Evolutionary conservation across 2,113 vertebrate genomes (phyloP).

Genomic region (Prunella fulvescens): DNA sequence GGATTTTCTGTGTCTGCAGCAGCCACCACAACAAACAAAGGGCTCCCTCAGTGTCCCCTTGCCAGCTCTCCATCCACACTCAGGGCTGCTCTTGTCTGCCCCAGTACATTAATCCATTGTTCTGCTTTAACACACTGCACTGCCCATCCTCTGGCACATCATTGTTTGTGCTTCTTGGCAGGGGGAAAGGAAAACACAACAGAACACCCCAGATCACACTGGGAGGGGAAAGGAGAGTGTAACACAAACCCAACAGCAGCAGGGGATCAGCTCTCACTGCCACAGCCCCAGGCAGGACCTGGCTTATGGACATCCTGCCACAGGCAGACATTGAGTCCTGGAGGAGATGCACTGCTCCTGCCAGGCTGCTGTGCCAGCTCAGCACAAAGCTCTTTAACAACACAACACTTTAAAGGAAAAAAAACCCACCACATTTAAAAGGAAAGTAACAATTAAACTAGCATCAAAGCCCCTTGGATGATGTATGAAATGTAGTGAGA

Average conservation of each 20-base stretch:
- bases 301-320: accelerated
- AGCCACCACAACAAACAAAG: neutral
- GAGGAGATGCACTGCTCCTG: neutral
- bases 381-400: neutral
- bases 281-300: neutral
- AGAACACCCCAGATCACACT: neutral
- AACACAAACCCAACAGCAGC: accelerated
- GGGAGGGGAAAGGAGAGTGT: neutral
- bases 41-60: neutral
- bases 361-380: neutral
- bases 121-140: conserved; percentile 21
- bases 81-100: neutral
- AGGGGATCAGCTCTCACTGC: neutral
- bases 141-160: neutral
- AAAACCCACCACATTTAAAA: neutral
- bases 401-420: neutral
- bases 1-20: neutral
- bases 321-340: neutral
- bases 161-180: conserved; percentile 15
- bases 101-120: conserved; percentile 38
- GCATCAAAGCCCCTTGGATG: neutral
- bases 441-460: neutral
- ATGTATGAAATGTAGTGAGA: neutral
- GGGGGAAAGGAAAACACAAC: neutral
- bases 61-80: neutral